Percentiles rank a stretch among this genome's conserved stretches.
phyloP scores from a whole-genome alignment of 1,140 invertebrate species.

The Zaprionus lachaisei region DNA sequence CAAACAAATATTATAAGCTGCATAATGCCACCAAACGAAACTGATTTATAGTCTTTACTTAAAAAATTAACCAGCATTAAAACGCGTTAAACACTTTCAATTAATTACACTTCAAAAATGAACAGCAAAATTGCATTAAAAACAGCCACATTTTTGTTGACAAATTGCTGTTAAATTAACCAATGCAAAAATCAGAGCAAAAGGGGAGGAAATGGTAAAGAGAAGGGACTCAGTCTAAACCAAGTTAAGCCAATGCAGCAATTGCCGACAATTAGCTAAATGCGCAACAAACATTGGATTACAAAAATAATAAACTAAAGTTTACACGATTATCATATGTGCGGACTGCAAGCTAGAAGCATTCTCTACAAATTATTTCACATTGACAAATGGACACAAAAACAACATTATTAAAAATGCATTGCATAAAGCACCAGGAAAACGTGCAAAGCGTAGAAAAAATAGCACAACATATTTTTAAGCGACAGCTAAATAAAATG shows the following conservation, averaged over 20 bases:
- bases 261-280: conserved; percentile 70
- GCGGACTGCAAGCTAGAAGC: conserved; percentile 42
- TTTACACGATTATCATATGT: conserved; percentile 31
- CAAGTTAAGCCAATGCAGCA: conserved; percentile 67
- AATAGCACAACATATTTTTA: conserved; percentile 37
- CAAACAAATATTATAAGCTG: neutral
- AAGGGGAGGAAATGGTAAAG: neutral
- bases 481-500: conserved; percentile 47
- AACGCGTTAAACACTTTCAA: conserved; percentile 31
- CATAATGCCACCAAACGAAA: neutral
- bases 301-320: conserved; percentile 64
- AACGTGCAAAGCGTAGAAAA: neutral
- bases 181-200: conserved; percentile 32
- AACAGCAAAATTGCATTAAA: conserved; percentile 47
- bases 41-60: neutral
- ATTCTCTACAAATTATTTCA: conserved; percentile 64
- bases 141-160: conserved; percentile 28
- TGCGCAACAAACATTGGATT: conserved; percentile 55
- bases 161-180: conserved; percentile 46
- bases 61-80: conserved; percentile 1
- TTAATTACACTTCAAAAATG: conserved; percentile 54
- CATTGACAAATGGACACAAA: conserved; percentile 65
- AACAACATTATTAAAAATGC: conserved; percentile 71
- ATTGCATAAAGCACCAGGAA: conserved; percentile 55
- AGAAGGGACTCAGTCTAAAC: conserved; percentile 20